Evolutionary conservation across 2,797 vertebrate species (phyloP), one percentile per base, ranked within the genome.

Genomic region (Anomalospiza imberbis): DNA sequence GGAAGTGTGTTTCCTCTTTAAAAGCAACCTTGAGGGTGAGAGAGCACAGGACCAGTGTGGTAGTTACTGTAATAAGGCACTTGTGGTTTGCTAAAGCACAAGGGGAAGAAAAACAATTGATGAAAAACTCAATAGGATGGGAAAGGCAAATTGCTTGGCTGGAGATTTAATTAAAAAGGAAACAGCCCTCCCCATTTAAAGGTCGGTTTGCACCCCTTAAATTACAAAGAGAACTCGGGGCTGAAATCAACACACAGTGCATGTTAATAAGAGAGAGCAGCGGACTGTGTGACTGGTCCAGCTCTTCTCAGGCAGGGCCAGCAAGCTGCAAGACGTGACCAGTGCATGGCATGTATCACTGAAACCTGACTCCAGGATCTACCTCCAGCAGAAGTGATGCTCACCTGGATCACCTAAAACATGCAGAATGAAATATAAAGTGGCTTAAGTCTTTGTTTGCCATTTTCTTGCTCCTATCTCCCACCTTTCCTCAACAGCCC

Each of bases 161-260:
- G 94, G 94, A 97, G 97, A 96, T 97, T 97, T 97, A 97, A 97
- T 98, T 97, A 96, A 96, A 96, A 97, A 97, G 87, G 95, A 97
- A 97, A 94, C 95, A 95, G 47, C 85, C 89, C 81, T 96, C 88
- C 88, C 88, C 82, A 79, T 94, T 93, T 93, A 95, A 96, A 96
- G 91, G 95, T 94, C 95, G 89, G 91, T 91, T 94, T 95, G 96
- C 67, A 96, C 81, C 92, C 91, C 91, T 95, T 95, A 93, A 93
- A 97, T 91, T 91, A 96, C 81, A 81, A 67, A 95, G 96, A 89
- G 86, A 86, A 92, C 83, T 96, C 54, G 17, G 55, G 85, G 38
- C 57, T 82, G 93, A 94, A 85, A 93, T 72, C 85, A 63, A 79
- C 70, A 91, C 24, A 8, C 4, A 0, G 61, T 70, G 94, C 88